These are phyloP conservation scores for Lateolabrax maculatus DNA, from an alignment of 2,797 vertebrate genomes.

Conservation along the genomic window DNA sequence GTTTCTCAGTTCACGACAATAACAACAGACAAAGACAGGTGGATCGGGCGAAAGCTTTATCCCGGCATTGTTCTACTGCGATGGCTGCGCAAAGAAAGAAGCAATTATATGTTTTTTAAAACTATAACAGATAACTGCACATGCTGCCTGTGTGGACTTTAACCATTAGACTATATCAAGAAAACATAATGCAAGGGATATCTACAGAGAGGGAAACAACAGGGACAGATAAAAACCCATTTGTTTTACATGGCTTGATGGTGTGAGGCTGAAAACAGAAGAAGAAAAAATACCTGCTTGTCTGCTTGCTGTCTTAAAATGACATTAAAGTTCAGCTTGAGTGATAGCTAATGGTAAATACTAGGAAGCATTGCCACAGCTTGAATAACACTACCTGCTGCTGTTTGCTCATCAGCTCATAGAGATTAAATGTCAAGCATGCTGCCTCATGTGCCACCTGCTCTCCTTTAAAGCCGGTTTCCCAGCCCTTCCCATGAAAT, in stretches of 20 bases:
- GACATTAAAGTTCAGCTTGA: conserved; percentile 6
- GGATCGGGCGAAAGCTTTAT: too few species aligned
- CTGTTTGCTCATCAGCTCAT: conserved; percentile 44
- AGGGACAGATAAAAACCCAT: not conserved
- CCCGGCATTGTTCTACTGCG: too few species aligned
- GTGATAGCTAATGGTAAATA: conserved; percentile 22
- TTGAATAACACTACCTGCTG: conserved; percentile 54
- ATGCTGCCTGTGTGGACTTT: not conserved
- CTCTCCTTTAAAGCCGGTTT: conserved; percentile 16
- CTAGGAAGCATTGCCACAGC: conserved; percentile 14
- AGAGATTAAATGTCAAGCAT: conserved; percentile 66
- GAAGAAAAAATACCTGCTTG: not conserved
- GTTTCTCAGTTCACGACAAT: too few species aligned
- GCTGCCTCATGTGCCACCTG: conserved; percentile 54
- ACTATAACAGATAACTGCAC: too few species aligned
- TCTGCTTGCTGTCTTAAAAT: not conserved
- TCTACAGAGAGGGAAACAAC: not conserved
- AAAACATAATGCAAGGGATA: not conserved
- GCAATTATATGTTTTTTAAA: too few species aligned
- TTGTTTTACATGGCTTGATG: not conserved
- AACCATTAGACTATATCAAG: not conserved
- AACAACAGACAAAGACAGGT: too few species aligned
- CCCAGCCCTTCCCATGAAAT: not conserved
- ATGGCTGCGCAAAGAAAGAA: too few species aligned
- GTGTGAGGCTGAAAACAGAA: not conserved